phyloP scores from a whole-genome alignment of 2,888 invertebrate genomes.

The Parnassius apollo region DNA sequence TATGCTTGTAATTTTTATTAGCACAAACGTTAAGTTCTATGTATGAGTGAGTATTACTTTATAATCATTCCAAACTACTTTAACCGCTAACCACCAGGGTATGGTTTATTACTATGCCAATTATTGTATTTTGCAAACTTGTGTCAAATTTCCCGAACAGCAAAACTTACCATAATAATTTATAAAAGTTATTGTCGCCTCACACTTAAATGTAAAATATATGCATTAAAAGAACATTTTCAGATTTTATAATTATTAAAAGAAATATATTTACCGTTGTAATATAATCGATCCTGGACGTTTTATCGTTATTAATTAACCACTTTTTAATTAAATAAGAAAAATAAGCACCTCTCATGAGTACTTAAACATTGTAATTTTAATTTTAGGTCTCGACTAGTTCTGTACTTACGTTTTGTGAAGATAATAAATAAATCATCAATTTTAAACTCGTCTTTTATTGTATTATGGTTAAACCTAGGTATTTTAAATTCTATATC shows the following conservation, averaged over 20 bases:
- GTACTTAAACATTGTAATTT: conserved; percentile 62
- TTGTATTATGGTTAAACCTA: conserved; percentile 2
- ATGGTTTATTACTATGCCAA: conserved; percentile 26
- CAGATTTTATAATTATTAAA: background rate
- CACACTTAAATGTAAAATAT: too few relatives aligned
- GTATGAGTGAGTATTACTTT: conserved; percentile 42
- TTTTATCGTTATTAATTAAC: conserved; percentile 23
- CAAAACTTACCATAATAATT: conserved; percentile 6
- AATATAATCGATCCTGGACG: conserved; percentile 13
- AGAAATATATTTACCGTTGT: background rate
- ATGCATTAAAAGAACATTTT: too few relatives aligned
- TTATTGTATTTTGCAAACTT: background rate
- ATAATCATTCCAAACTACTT: conserved; percentile 51
- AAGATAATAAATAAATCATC: conserved; percentile 66
- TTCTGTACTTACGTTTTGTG: conserved; percentile 48
- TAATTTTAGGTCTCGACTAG: conserved; percentile 66
- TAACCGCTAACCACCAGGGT: background rate
- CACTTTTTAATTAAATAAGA: conserved; percentile 39
- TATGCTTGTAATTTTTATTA: conserved; percentile 18
- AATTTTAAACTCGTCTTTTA: conserved; percentile 42
- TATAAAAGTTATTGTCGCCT: background rate
- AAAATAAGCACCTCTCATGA: conserved; percentile 49
- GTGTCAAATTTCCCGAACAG: background rate
- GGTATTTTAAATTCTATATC: too few relatives aligned
- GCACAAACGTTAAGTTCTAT: conserved; percentile 41